Evolutionary conservation across 2,797 vertebrate genomes (phyloP).

Genomic region (Eidolon dupreanum): DNA sequence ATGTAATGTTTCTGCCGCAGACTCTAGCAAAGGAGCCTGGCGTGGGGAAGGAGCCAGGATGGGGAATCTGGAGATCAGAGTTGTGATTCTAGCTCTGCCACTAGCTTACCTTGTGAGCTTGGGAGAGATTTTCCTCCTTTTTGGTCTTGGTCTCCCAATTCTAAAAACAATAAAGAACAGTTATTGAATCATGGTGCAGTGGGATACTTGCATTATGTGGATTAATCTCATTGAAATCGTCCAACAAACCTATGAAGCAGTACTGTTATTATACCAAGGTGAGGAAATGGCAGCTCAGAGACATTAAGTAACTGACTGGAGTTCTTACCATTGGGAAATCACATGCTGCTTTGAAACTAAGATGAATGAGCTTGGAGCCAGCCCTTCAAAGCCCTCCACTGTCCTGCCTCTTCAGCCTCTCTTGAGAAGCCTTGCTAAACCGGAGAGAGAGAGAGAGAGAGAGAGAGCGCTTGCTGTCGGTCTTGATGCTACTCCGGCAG

Average conservation of each 20-base stretch:
- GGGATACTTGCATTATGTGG: neutral
- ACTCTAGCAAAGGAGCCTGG: neutral
- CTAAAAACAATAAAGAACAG: neutral
- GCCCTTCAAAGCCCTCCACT: neutral
- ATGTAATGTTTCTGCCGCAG: conserved; percentile 36
- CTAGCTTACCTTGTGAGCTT: neutral
- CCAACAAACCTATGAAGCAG: neutral
- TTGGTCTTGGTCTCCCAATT: neutral
- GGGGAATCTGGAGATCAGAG: neutral
- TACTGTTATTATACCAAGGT: neutral
- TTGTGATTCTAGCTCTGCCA: neutral
- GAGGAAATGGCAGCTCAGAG: neutral
- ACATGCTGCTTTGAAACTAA: neutral
- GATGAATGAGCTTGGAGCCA: neutral
- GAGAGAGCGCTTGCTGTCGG: neutral
- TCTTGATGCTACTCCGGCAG: neutral
- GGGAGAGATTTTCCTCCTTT: neutral
- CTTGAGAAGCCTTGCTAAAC: neutral
- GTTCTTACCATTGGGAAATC: neutral
- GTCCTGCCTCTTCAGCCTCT: neutral
- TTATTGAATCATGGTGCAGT: neutral
- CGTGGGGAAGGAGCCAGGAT: neutral
- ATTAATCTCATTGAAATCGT: conserved; percentile 12
- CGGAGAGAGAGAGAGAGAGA: neutral
- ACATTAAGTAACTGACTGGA: neutral